A percentile compares a stretch with the other conserved stretches of the same genome.
Evolutionary conservation across 2,797 vertebrate genomes (phyloP).

Genomic region (Typhlichthys eigenmanni): DNA sequence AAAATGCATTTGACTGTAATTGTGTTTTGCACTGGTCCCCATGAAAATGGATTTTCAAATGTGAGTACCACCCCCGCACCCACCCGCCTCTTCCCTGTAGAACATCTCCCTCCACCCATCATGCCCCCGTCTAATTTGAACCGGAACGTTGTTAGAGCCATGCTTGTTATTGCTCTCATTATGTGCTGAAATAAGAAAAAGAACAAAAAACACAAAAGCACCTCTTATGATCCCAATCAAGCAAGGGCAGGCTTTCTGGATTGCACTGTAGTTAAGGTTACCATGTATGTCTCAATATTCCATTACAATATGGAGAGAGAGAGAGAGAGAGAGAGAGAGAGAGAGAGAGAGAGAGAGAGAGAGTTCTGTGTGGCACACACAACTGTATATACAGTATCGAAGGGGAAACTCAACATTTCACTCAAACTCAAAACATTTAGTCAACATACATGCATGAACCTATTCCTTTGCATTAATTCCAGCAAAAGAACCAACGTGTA

Average conservation of each 20-base stretch:
- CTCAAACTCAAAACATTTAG: neutral
- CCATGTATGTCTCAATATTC: neutral
- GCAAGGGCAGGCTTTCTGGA: conserved; percentile 55
- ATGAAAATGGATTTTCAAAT: conserved; percentile 78
- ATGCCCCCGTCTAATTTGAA: conserved; percentile 68
- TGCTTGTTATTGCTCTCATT: conserved; percentile 76
- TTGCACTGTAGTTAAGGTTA: conserved; percentile 40
- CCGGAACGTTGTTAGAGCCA: conserved; percentile 64
- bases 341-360: neutral
- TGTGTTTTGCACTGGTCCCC: conserved; percentile 68
- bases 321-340: neutral
- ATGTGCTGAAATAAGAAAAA: conserved; percentile 66
- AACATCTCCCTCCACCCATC: conserved; percentile 21
- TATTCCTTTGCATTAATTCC: neutral
- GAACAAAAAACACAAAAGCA: conserved; percentile 70
- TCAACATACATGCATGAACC: conserved; percentile 11
- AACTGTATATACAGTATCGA: too few species aligned
- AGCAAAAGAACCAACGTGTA: neutral
- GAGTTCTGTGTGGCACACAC: too few species aligned
- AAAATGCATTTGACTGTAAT: conserved; percentile 61
- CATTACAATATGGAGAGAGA: neutral
- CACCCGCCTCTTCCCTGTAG: conserved; percentile 9
- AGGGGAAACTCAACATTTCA: neutral
- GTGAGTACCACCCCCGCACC: conserved; percentile 44
- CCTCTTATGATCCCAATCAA: conserved; percentile 70